phyloP scores from a whole-genome alignment of 2,888 invertebrate genomes.

The Drosophila trichaetosa region DNA sequence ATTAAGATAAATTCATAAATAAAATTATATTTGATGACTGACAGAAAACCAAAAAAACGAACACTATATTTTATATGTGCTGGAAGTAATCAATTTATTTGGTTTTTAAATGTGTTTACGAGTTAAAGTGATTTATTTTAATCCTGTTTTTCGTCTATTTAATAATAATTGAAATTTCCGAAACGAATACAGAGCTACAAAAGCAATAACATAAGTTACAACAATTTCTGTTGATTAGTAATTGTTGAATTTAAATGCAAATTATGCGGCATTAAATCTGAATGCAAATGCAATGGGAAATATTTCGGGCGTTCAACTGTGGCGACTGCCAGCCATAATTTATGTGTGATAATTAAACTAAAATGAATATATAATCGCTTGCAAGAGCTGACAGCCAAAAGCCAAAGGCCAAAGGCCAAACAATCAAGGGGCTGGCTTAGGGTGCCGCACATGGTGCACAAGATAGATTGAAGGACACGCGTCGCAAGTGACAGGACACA shows the following conservation, averaged over 20 bases:
- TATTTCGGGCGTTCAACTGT: slow-evolving; percentile 14
- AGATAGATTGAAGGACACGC: slow-evolving; percentile 67
- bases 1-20: background rate
- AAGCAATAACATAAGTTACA: background rate
- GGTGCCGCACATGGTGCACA: slow-evolving; percentile 11
- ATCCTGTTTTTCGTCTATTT: background rate
- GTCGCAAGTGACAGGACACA: slow-evolving; percentile 33
- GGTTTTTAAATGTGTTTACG: background rate
- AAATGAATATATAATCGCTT: slow-evolving; percentile 53
- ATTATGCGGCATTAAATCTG: slow-evolving; percentile 13
- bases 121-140: background rate
- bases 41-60: background rate
- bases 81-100: background rate
- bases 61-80: background rate
- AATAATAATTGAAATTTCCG: background rate
- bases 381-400: slow-evolving; percentile 11
- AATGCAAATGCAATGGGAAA: background rate
- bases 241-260: slow-evolving; percentile 21
- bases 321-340: slow-evolving; percentile 40
- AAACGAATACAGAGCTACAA: background rate
- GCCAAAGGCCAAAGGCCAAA: slow-evolving; percentile 36
- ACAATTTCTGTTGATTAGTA: background rate
- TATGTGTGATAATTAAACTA: slow-evolving; percentile 53
- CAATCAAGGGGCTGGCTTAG: slow-evolving; percentile 18
- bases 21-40: background rate